Evolutionary conservation across 2,797 vertebrate species (phyloP).

Genomic region (Taenioides sp.): DNA sequence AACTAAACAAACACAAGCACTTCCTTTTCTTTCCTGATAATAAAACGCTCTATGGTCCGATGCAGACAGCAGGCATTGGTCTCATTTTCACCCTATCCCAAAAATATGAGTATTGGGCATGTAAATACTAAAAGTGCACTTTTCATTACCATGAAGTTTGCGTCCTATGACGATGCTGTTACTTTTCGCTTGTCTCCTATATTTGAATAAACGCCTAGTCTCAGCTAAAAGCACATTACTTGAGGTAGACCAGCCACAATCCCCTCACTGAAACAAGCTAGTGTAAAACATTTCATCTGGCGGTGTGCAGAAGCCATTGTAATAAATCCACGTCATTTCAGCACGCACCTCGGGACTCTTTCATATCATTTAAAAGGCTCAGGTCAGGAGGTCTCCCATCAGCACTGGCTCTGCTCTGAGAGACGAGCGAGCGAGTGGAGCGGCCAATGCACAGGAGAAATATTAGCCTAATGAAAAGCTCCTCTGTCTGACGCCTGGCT

Average conservation of each 20-base stretch:
- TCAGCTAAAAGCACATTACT: neutral
- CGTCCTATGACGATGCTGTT: no score
- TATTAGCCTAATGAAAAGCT: constrained; percentile 76
- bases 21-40: no score
- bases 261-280: constrained; percentile 1
- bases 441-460: constrained; percentile 66
- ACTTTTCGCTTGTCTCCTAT: neutral
- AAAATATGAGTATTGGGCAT: no score
- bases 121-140: no score
- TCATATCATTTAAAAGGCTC: constrained; percentile 49
- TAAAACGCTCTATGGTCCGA: no score
- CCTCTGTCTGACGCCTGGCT: constrained; percentile 62
- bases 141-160: no score
- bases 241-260: neutral
- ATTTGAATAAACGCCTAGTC: neutral
- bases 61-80: no score
- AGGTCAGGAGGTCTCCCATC: constrained; percentile 53
- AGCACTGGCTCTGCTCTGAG: constrained; percentile 27
- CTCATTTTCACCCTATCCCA: no score
- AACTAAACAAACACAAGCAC: no score
- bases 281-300: constrained; percentile 30
- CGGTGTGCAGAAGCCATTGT: constrained; percentile 27
- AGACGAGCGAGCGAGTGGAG: constrained; percentile 57
- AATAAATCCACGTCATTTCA: constrained; percentile 44
- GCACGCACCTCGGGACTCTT: constrained; percentile 36